Evolutionary conservation across 2,888 invertebrate species (phyloP), one percentile per base, ranked within the genome.

Genomic region (Chydorus sphaericus): DNA sequence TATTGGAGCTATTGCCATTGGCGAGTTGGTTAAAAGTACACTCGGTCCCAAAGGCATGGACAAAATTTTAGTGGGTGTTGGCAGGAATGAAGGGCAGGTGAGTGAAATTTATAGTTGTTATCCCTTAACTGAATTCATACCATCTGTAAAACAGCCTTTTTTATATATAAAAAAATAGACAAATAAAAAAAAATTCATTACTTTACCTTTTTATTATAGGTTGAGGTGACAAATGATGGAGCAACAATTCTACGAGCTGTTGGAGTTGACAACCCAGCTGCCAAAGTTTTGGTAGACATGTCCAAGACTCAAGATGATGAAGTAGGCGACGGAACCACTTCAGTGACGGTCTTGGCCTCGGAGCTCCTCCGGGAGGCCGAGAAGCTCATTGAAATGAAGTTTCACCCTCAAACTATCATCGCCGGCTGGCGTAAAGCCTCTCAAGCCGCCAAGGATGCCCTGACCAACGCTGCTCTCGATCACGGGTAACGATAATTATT

Each of bases 321-420:
- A 77, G 97, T 98, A 58, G 98, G 98, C 48, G 98, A 99, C 78
- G 98, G 98, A 14, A 99, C 98, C n/a, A 99, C 98, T 38, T 97
- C 97, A 1, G 98, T 99, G 0, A 92, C 96, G 55, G 97, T 94
- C 39, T 72, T 83, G 74, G 97, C 97, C 62, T 83, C 94, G 54
- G 97, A 98, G 72, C 72, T 98, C 53, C 74, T 99, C 20, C 82
- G 86, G 65, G 94, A 96, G 74, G 97, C 97, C 16, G 98, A 99
- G 69, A 85, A 85, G 66, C 73, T 99, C 53, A 78, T 98, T 57
- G 84, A 85, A 55, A 87, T 89, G 71, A 93, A 93, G 70, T 81
- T 98, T 61, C 98, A 98, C 70, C 98, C 98, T 2, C 98, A 99
- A 75, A 96, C 89, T 0, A 93, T 99, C 59, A 89, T 98, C 60